Conservation (phyloP, 2,888 invertebrate species). For the Acronicta aceris region DNA sequence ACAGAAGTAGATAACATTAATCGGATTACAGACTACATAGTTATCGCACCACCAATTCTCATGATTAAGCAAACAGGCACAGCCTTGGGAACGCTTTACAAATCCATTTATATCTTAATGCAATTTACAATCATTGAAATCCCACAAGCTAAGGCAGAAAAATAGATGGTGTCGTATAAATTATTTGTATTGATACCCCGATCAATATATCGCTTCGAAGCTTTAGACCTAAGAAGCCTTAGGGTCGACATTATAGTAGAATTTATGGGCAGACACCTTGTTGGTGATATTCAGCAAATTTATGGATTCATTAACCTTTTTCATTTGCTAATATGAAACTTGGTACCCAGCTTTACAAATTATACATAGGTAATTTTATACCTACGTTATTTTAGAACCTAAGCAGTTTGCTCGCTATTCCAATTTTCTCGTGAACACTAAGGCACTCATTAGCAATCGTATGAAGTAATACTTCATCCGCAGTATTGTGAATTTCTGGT, state of each 20-base stretch:
- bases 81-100: conserved; percentile 55
- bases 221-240: conserved; percentile 43
- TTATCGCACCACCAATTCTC: conserved; percentile 53
- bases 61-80: conserved; percentile 53
- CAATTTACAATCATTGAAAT: conserved; percentile 68
- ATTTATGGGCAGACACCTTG: conserved; percentile 45
- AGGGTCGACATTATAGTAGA: conserved; percentile 41
- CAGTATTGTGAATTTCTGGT: conserved; percentile 44
- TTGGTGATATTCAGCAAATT: conserved; percentile 37
- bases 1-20: conserved; percentile 45
- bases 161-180: conserved; percentile 50
- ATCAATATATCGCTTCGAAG: conserved; percentile 38
- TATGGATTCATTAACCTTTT: conserved; percentile 15
- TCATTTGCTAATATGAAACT: conserved; percentile 2
- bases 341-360: neutral
- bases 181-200: conserved; percentile 40
- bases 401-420: neutral
- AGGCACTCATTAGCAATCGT: conserved; percentile 24
- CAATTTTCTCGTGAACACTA: neutral
- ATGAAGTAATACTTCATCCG: conserved; percentile 37
- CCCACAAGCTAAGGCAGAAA: conserved; percentile 54
- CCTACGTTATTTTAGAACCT: too few species aligned
- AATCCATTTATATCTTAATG: conserved; percentile 70
- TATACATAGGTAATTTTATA: too few species aligned
- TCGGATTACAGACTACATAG: conserved; percentile 58